Base-by-base conservation (phyloP, 2,797 vertebrate genomes). In the Saxicola maurus region DNA sequence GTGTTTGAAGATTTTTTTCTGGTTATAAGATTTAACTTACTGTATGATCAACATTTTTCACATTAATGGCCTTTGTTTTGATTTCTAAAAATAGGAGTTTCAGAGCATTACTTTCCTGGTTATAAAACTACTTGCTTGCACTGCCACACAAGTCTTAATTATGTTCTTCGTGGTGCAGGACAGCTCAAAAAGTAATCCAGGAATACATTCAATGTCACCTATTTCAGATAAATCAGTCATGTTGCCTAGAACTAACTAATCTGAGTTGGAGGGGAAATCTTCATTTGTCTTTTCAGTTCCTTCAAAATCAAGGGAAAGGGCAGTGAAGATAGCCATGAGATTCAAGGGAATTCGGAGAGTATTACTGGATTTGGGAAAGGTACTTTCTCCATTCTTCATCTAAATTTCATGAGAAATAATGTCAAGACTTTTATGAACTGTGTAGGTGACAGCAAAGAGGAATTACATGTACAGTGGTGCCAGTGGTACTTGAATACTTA, bases 271-370 rank as follows among this genome's bases (percentile, higher is more conserved):
- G 24, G 4, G 6, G 21, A 84, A 73, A 52, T 33, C 7, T 24
- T 2, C 18, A 24, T 73, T 86, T 77, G 9, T 51, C 38, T 79
- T 79, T 83, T 57, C 9, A 0, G 6, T 43, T 82, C 16, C 31
- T 71, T 84, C 71, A 80, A 67, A 79, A 90, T 57, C n/a, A 67
- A 82, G 74, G 33, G 23, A 74, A 84, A 92, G 53, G 21, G 7
- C 35, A 43, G 13, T 53, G 64, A 82, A 88, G 55, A 71, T 5
- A 82, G 10, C 23, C 14, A 7, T 33, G 23, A 2, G 10, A 71
- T 86, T 65, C 38, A 79, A 33, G 27, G 10, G 43, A 55, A 25
- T 66, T 81, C 33, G 17, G 43, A 25, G 21, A 37, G n/a, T 45
- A 19, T 53, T 80, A 33, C 38, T 56, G 56, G 57, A 53, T 35